Percentiles rank a stretch among this genome's conserved stretches.
Conservation (phyloP, 2,888 invertebrate species). For the Synanthedon tipuliformis region DNA sequence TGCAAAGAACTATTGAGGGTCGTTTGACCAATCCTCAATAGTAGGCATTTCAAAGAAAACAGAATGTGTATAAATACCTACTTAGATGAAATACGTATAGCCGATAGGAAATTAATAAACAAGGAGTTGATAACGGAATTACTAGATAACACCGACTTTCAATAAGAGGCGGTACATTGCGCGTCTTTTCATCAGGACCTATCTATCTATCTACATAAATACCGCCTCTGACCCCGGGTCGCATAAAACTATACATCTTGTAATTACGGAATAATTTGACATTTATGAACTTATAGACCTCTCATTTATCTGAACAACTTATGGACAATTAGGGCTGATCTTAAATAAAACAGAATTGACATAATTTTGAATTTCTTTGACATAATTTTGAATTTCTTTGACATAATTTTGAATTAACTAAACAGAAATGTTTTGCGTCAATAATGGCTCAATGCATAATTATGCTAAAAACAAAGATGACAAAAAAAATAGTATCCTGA, state of each 20-base stretch:
- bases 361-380: too few relatives aligned
- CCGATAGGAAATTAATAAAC: constrained; percentile 51
- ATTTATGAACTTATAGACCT: neutral
- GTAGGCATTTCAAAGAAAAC: too few relatives aligned
- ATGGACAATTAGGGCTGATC: constrained; percentile 3
- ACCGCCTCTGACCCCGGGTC: constrained; percentile 37
- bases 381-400: too few relatives aligned
- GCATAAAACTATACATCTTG: constrained; percentile 11
- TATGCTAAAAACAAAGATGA: too few relatives aligned
- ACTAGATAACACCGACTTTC: constrained; percentile 34
- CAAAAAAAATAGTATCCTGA: too few relatives aligned
- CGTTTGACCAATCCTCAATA: too few relatives aligned
- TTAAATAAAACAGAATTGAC: too few relatives aligned
- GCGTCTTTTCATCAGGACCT: constrained; percentile 28
- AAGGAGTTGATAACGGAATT: constrained; percentile 35
- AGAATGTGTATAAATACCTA: too few relatives aligned
- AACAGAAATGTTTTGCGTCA: too few relatives aligned
- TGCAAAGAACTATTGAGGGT: too few relatives aligned
- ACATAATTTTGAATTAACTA: too few relatives aligned
- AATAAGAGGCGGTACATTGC: constrained; percentile 47
- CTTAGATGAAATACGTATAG: constrained; percentile 24
- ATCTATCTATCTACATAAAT: neutral
- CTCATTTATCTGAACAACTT: constrained; percentile 4
- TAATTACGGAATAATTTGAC: neutral
- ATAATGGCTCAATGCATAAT: too few relatives aligned